A percentile compares a stretch with the other conserved stretches of the same genome.
Conservation (phyloP, 2,113 vertebrate species). For the Galeopterus variegatus region DNA sequence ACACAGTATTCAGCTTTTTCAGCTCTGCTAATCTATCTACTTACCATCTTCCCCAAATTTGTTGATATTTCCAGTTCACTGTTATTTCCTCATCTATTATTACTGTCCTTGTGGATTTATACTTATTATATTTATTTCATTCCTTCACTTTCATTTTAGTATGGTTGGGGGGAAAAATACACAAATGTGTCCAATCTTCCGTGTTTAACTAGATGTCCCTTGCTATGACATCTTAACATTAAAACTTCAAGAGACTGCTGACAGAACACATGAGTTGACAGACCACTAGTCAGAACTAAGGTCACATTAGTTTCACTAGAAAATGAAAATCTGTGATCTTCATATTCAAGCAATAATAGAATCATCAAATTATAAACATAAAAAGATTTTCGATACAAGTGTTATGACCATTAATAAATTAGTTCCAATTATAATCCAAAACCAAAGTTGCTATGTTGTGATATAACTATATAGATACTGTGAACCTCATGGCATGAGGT, state of each 20-base stretch:
- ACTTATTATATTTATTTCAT: not conserved
- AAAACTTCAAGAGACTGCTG: conserved; percentile 24
- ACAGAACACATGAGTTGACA: not conserved
- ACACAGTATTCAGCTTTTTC: not conserved
- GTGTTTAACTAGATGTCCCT: not conserved
- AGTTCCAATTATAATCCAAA: conserved; percentile 60
- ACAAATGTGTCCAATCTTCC: not conserved
- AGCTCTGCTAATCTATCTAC: not conserved
- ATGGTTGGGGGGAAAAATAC: not conserved
- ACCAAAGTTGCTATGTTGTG: not conserved
- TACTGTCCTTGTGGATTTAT: not conserved
- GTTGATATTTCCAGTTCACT: not conserved
- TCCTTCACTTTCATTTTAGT: not conserved
- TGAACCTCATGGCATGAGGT: not conserved
- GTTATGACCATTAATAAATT: conserved; percentile 40
- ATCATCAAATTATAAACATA: conserved; percentile 56
- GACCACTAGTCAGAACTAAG: not conserved
- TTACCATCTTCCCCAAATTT: not conserved
- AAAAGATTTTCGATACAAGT: not conserved
- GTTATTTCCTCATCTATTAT: not conserved
- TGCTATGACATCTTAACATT: not conserved
- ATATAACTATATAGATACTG: not conserved
- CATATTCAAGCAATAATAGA: conserved; percentile 39
- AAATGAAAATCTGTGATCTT: conserved; percentile 47
- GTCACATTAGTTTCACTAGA: conserved; percentile 34